These are phyloP conservation scores for Coenobita brevimanus DNA, from an alignment of 1,140 invertebrate species.

Conservation along the genomic window DNA sequence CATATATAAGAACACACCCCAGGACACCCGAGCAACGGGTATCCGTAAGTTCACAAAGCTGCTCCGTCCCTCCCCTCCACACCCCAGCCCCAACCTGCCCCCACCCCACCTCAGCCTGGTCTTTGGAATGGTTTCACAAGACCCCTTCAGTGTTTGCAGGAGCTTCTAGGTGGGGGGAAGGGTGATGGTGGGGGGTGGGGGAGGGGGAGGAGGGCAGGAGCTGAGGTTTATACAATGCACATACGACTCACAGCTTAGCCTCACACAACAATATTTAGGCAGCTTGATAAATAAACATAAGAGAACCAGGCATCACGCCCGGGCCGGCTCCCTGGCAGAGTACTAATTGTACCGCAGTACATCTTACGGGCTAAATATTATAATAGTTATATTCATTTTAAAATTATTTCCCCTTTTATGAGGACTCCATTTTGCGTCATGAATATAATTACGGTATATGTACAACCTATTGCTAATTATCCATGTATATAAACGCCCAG, in stretches of 20 bases:
- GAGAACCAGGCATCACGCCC: constrained; percentile 20
- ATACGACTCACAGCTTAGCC: constrained; percentile 60
- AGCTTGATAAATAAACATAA: constrained; percentile 52
- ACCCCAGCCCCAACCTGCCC: background rate
- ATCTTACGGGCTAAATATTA: constrained; percentile 57
- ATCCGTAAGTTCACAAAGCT: constrained; percentile 49
- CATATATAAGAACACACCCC: constrained; percentile 58
- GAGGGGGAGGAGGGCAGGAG: background rate
- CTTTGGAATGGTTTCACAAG: background rate
- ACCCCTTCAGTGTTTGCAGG: too few species aligned
- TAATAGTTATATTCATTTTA: constrained; percentile 60
- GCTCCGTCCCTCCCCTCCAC: constrained; percentile 14
- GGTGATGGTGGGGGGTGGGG: background rate
- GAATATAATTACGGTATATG: constrained; percentile 25
- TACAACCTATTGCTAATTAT: constrained; percentile 61
- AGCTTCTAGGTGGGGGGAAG: background rate
- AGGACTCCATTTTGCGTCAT: constrained; percentile 4
- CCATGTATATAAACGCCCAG: constrained; percentile 54
- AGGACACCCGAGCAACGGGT: constrained; percentile 15
- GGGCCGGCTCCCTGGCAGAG: constrained; percentile 23
- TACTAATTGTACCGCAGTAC: constrained; percentile 42
- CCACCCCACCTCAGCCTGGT: background rate
- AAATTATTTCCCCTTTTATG: constrained; percentile 45
- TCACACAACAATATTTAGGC: constrained; percentile 63
- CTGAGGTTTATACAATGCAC: constrained; percentile 57